These are phyloP conservation scores for Chelonoidis abingdonii DNA, from an alignment of 2,113 vertebrate species.

Conservation along the genomic window DNA sequence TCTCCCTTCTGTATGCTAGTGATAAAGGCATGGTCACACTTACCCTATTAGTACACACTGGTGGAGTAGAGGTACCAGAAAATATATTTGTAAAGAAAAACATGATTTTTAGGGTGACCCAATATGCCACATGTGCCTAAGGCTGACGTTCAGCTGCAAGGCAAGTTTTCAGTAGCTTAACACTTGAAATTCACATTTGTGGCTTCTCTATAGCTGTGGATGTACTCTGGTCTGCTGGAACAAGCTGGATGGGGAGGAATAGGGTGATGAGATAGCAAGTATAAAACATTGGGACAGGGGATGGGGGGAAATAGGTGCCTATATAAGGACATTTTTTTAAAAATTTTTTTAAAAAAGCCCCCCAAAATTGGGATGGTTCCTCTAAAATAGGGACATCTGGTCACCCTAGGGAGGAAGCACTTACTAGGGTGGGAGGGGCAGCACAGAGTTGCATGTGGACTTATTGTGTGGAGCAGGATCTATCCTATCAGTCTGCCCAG, in stretches of 20 bases:
- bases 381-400: no score
- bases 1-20: neutral
- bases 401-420: neutral
- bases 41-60: neutral
- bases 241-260: neutral
- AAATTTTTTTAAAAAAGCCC: no score
- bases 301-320: no score
- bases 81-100: neutral
- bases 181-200: neutral
- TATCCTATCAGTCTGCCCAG: neutral
- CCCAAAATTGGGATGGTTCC: no score
- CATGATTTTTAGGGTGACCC: neutral
- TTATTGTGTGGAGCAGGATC: neutral
- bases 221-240: neutral
- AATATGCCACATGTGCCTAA: neutral
- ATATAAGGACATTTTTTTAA: no score
- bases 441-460: neutral
- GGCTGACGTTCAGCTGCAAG: neutral
- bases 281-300: no score
- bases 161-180: neutral
- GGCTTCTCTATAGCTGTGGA: neutral
- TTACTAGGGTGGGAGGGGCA: neutral
- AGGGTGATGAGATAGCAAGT: no score
- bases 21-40: neutral
- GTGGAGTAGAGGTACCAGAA: neutral